Evolutionary conservation across 2,888 invertebrate genomes (phyloP).

Genomic region (Dascillus cervinus): DNA sequence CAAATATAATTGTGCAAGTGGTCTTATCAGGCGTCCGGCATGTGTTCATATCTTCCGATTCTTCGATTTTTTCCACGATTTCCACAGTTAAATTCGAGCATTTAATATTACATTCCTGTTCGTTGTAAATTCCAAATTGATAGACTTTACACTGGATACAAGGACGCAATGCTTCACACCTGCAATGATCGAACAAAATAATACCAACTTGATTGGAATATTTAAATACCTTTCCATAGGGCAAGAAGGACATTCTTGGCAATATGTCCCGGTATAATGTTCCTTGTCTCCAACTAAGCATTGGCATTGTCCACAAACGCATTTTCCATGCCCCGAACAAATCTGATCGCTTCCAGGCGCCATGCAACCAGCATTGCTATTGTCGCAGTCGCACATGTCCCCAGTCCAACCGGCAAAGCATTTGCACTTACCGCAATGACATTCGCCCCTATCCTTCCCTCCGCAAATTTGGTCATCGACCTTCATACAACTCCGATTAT

Average conservation of each 20-base stretch:
- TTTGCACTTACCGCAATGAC: conserved; percentile 57
- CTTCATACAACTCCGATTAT: conserved; percentile 63
- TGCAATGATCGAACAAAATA: too few relatives aligned
- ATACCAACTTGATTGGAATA: too few relatives aligned
- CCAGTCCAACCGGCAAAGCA: conserved; percentile 54
- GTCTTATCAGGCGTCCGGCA: conserved; percentile 40
- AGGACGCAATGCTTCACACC: conserved; percentile 58
- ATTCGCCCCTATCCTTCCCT: conserved; percentile 54
- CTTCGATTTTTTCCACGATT: conserved; percentile 34
- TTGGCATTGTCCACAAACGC: not conserved
- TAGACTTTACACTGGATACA: conserved; percentile 64
- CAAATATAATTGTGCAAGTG: conserved; percentile 43
- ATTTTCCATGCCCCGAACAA: not conserved
- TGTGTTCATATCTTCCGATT: conserved; percentile 31
- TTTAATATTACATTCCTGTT: conserved; percentile 27
- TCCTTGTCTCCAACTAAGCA: not conserved
- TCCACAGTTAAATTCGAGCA: conserved; percentile 32
- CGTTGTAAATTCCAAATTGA: conserved; percentile 34
- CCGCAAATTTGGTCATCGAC: conserved; percentile 43
- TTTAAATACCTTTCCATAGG: conserved; percentile 47
- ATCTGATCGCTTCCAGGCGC: not conserved
- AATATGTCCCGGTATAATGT: not conserved
- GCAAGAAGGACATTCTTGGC: conserved; percentile 1
- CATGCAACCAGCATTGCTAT: conserved; percentile 32
- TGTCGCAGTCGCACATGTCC: conserved; percentile 54